Conservation (phyloP, 2,113 vertebrate genomes). For the Cephalopholis sonnerati region DNA sequence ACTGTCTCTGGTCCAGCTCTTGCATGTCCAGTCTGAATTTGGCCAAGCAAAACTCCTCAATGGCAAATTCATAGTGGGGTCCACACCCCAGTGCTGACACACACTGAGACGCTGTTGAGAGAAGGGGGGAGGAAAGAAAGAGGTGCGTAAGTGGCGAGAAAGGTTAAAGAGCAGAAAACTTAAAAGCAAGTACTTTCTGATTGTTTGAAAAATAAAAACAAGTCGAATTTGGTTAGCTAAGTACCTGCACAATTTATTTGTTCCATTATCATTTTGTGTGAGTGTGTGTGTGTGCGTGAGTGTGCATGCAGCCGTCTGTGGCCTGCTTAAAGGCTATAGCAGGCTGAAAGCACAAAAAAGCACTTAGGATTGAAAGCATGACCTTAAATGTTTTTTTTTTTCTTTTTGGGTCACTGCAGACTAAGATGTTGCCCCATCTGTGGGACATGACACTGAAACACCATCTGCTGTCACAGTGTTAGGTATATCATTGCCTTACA, state of each 20-base stretch:
- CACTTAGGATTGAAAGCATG: not conserved
- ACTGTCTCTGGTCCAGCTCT: slow-evolving; percentile 84
- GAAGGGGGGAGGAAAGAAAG: not conserved
- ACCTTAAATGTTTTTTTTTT: not conserved
- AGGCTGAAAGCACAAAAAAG: not conserved
- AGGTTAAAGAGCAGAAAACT: not conserved
- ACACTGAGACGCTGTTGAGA: slow-evolving; percentile 78
- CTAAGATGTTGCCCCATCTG: slow-evolving; percentile 3
- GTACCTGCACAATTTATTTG: not conserved
- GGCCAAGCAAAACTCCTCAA: slow-evolving; percentile 88
- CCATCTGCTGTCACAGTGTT: slow-evolving; percentile 9
- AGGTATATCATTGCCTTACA: slow-evolving; percentile 1
- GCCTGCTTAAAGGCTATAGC: not conserved
- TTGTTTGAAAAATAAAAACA: not conserved
- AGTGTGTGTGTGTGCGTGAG: not conserved
- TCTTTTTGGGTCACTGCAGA: slow-evolving; percentile 7
- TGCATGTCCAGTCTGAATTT: slow-evolving; percentile 91
- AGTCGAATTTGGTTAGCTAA: not conserved
- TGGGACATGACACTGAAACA: slow-evolving; percentile 5
- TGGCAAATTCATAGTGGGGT: slow-evolving; percentile 81
- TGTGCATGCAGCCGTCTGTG: not conserved
- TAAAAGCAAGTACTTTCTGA: not conserved
- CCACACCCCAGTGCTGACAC: slow-evolving; percentile 81
- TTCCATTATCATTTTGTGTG: not conserved
- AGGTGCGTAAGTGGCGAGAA: not conserved